Evolutionary conservation across 2,797 vertebrate genomes (phyloP).

Genomic region (Salmo trutta): DNA sequence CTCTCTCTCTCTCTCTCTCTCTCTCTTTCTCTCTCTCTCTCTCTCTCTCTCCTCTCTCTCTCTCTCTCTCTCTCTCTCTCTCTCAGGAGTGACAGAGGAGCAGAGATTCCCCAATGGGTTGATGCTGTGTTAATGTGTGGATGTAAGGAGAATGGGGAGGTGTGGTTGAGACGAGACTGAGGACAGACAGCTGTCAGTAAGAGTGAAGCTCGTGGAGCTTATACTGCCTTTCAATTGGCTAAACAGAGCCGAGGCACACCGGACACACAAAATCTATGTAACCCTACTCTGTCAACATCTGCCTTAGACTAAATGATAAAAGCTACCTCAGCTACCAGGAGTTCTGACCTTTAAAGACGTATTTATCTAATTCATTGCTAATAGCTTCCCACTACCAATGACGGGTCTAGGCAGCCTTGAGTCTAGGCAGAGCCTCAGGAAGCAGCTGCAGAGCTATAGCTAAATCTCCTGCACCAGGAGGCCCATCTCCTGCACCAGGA

Average conservation of each 20-base stretch:
- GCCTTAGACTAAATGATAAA: background rate
- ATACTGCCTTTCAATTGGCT: background rate
- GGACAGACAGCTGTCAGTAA: background rate
- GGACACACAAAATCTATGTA: background rate
- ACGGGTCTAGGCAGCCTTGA: background rate
- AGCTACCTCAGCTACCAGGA: background rate
- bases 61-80: conserved; percentile 12
- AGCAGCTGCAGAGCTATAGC: background rate
- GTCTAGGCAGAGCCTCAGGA: background rate
- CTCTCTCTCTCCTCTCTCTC: too few relatives aligned
- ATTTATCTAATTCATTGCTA: background rate
- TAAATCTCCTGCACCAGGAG: conserved; percentile 10
- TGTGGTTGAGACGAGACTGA: background rate
- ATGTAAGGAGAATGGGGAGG: too few relatives aligned
- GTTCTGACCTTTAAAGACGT: background rate
- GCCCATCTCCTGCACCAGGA: too few relatives aligned
- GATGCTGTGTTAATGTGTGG: background rate
- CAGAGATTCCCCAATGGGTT: too few relatives aligned
- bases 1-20: too few relatives aligned
- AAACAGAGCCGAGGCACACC: background rate
- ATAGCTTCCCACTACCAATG: background rate
- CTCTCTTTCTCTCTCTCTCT: too few relatives aligned
- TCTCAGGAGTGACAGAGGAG: background rate
- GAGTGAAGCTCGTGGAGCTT: background rate
- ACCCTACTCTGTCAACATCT: background rate